Evolutionary conservation across 2,113 vertebrate species (phyloP), one percentile per base, ranked within the genome.

Genomic region (Lasiurus borealis): DNA sequence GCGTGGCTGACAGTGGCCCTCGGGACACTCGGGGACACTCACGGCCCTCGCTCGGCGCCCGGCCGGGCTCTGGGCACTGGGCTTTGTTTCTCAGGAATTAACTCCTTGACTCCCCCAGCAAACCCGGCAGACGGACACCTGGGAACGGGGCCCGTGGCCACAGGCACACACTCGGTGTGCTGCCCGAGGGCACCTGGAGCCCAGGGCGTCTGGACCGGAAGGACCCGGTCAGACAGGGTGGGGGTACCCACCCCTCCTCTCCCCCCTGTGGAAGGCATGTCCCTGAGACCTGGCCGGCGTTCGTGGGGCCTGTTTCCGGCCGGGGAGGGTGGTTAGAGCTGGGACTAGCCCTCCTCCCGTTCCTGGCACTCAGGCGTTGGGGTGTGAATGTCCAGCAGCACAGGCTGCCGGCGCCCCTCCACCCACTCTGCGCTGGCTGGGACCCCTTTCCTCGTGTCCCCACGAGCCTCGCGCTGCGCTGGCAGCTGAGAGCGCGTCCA

Each of bases 141-240:
- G 48, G 40, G 54, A 44, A n/a, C 2, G 8, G 50, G 73, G 48
- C 21, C 15, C 5, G 0, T 4, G 44, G 73, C 73, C 8, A 2
- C 25, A 11, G 69, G 50, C 48, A 7, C 64, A 57, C 6, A 25
- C 15, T 44, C 8, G 1, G 19, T 3, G 0, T 0, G 48, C 44
- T 1, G 27, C 2, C 0, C 0, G 1, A 36, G 54, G 23, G 12
- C 73, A 19, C 2, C 6, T 59, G 0, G 36, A 23, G 5, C 27
- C 57, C 34, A 12, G 52, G 6, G 77, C 52, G 8, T 57, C 25
- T 10, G 1, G 15, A 15, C 10, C 12, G 7, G 8, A 52, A 46
- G 46, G 46, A 46, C 46, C 46, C 46, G 1, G 46, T n/a, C n/a
- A n/a, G n/a, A n/a, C n/a, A n/a, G n/a, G n/a, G n/a, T n/a, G n/a